These are phyloP conservation scores for Trichopria drosophilae DNA, from an alignment of 2,888 invertebrate genomes.

Conservation along the genomic window DNA sequence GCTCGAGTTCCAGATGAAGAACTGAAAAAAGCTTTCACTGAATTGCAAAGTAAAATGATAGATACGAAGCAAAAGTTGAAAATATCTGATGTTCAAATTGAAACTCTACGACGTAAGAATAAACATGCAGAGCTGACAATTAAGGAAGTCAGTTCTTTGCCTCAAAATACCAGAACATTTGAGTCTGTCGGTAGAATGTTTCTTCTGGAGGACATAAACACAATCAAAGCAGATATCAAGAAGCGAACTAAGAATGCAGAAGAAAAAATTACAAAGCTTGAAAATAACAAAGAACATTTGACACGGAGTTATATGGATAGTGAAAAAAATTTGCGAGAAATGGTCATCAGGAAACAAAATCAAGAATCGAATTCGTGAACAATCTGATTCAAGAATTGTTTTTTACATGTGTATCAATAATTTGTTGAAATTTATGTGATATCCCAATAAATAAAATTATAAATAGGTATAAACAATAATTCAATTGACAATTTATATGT, in stretches of 20 bases:
- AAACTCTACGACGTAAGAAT: constrained; percentile 68
- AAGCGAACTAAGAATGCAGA: constrained; percentile 63
- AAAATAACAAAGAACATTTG: constrained; percentile 77
- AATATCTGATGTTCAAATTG: constrained; percentile 77
- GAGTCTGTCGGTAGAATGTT: constrained; percentile 87
- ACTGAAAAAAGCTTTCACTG: constrained; percentile 74
- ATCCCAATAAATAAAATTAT: too few species aligned
- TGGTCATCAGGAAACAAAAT: constrained; percentile 68
- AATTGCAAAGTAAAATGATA: constrained; percentile 79
- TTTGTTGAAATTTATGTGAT: too few species aligned
- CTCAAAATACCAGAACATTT: constrained; percentile 71
- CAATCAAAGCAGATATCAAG: constrained; percentile 68
- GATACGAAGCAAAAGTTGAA: constrained; percentile 80
- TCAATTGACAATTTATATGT: too few species aligned
- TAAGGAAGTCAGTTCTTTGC: constrained; percentile 65
- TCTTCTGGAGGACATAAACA: constrained; percentile 68
- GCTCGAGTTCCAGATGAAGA: constrained; percentile 64
- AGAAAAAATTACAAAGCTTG: constrained; percentile 72
- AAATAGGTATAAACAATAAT: too few species aligned
- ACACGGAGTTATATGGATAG: constrained; percentile 82
- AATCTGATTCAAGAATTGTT: too few species aligned
- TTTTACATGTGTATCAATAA: too few species aligned
- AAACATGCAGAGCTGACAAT: constrained; percentile 73
- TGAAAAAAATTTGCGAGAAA: constrained; percentile 82
- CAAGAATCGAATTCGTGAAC: too few species aligned